phyloP scores from a whole-genome alignment of 1,140 invertebrate species.

The Calosoma granatense region DNA sequence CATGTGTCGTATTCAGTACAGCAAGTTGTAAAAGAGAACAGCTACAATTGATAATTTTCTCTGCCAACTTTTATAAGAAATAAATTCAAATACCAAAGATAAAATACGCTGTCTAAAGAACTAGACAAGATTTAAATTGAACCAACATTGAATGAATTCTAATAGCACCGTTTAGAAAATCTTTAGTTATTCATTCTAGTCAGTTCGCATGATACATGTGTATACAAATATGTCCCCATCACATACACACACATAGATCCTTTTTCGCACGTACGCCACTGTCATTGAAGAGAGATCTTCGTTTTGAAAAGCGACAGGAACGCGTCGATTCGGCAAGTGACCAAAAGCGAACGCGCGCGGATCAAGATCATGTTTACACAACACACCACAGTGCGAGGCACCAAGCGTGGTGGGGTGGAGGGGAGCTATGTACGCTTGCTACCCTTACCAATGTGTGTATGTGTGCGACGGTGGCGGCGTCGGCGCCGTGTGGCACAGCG shows the following conservation, averaged over 20 bases:
- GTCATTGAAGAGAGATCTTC: neutral
- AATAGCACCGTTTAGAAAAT: too few species aligned
- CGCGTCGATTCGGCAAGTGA: neutral
- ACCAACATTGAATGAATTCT: too few species aligned
- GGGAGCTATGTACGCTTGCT: too few species aligned
- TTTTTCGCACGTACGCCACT: neutral
- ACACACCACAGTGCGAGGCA: neutral
- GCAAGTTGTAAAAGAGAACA: too few species aligned
- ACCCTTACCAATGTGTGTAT: neutral
- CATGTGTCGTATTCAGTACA: too few species aligned
- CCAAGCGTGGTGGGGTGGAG: too few species aligned
- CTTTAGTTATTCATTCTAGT: too few species aligned
- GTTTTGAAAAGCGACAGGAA: neutral
- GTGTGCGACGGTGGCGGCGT: neutral
- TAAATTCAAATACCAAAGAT: too few species aligned
- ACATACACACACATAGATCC: neutral
- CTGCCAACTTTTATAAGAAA: too few species aligned
- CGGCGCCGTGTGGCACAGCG: neutral
- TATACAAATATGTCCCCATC: neutral
- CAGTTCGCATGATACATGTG: neutral
- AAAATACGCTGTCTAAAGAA: too few species aligned
- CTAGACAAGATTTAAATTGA: too few species aligned
- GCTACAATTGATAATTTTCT: too few species aligned
- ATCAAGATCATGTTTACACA: slow-evolving; percentile 1
- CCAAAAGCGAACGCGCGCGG: neutral